A percentile compares a stretch with the other conserved stretches of the same genome.
phyloP scores from a whole-genome alignment of 2,888 invertebrate species.

The Ormyrus labotus region DNA sequence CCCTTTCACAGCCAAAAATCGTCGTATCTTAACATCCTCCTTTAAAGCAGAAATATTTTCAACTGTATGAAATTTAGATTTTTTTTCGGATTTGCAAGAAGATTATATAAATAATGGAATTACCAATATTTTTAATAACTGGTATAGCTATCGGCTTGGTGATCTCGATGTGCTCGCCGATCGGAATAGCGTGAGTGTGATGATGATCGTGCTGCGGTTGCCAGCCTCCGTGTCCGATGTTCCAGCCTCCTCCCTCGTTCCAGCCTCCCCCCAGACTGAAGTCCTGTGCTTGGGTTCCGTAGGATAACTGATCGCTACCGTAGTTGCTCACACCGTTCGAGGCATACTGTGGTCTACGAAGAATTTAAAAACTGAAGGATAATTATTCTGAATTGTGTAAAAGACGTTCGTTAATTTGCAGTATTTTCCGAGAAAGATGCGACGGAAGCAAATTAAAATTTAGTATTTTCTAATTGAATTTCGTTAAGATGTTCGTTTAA shows the following conservation, averaged over 20 bases:
- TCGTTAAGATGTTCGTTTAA: not conserved
- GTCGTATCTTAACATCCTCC: no score
- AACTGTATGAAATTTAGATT: not conserved
- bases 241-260: slow-evolving; percentile 35
- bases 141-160: slow-evolving; percentile 82
- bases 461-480: not conserved
- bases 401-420: not conserved
- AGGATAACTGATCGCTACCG: slow-evolving; percentile 28
- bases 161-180: slow-evolving; percentile 81
- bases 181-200: slow-evolving; percentile 77
- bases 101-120: slow-evolving; percentile 15
- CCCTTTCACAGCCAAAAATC: no score
- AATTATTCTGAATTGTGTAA: slow-evolving; percentile 15
- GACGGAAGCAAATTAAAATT: not conserved
- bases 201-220: slow-evolving; percentile 59
- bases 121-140: slow-evolving; percentile 81
- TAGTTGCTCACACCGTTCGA: slow-evolving; percentile 32
- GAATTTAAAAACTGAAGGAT: slow-evolving; percentile 33
- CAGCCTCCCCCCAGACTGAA: slow-evolving; percentile 3
- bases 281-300: slow-evolving; percentile 25
- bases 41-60: no score
- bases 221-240: slow-evolving; percentile 57
- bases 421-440: not conserved
- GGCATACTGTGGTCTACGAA: slow-evolving; percentile 12
- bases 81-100: not conserved